Evolutionary conservation across 2,888 invertebrate species (phyloP).

Genomic region (Campoletis raptor): DNA sequence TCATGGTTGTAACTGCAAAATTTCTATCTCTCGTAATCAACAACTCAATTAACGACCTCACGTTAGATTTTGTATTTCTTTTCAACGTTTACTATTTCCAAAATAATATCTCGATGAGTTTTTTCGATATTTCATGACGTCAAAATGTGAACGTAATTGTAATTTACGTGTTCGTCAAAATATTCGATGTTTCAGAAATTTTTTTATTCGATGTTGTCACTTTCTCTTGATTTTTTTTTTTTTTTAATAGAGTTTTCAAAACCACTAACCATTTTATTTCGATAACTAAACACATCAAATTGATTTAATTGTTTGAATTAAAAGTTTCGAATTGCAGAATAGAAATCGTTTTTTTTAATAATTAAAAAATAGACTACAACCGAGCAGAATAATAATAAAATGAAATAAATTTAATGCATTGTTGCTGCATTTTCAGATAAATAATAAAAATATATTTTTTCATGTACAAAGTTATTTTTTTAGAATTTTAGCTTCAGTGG

Average conservation of each 20-base stretch:
- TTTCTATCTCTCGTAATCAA: slow-evolving; percentile 11
- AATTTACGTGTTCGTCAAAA: too few species aligned
- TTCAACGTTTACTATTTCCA: background rate
- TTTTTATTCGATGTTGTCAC: too few species aligned
- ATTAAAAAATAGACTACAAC: background rate
- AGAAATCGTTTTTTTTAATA: too few species aligned
- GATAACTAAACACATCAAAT: too few species aligned
- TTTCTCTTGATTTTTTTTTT: too few species aligned
- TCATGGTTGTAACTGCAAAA: slow-evolving; percentile 76
- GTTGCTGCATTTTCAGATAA: background rate
- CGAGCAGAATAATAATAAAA: background rate
- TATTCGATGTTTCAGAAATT: too few species aligned
- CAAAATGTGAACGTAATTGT: too few species aligned
- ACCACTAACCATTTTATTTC: too few species aligned
- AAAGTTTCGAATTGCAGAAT: background rate
- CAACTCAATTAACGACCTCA: background rate
- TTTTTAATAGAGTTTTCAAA: too few species aligned
- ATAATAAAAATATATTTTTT: background rate
- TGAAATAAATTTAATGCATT: background rate
- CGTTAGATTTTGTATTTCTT: background rate
- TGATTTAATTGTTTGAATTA: background rate
- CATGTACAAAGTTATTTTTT: background rate
- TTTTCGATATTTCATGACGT: too few species aligned
- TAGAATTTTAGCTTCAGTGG: background rate
- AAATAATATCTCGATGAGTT: background rate